Evolutionary conservation across 2,113 vertebrate genomes (phyloP).

Genomic region (Acrocephalus kingi): DNA sequence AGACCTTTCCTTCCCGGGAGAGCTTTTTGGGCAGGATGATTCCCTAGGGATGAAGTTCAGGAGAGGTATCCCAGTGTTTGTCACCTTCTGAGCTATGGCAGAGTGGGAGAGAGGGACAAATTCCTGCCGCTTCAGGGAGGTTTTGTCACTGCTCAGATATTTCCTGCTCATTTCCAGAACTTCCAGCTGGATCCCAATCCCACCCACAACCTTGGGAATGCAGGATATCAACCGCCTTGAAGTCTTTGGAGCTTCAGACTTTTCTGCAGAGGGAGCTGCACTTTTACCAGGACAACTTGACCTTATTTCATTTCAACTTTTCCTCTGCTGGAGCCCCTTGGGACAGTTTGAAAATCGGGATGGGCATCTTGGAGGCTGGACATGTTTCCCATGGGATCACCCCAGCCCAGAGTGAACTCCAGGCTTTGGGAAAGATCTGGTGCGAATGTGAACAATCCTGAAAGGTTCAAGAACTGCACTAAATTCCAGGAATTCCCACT

Average conservation of each 20-base stretch:
- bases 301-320: not conserved
- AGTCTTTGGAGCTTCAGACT: not conserved
- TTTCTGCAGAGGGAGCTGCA: not conserved
- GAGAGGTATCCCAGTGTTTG: not conserved
- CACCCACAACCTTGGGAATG: not conserved
- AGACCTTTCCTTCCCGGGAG: not conserved
- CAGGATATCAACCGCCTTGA: not conserved
- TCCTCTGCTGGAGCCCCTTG: not conserved
- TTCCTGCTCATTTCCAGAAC: not conserved
- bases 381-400: not conserved
- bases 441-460: not conserved
- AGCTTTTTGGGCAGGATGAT: not conserved
- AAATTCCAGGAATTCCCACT: not conserved
- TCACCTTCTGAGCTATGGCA: not conserved
- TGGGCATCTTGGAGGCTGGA: not conserved
- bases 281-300: not conserved
- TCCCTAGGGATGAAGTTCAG: not conserved
- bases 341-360: not conserved
- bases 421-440: not conserved
- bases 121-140: not conserved
- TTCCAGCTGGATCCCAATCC: not conserved
- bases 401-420: not conserved
- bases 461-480: not conserved
- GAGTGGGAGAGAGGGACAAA: not conserved
- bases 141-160: not conserved